Evolutionary conservation across 1,140 invertebrate genomes (phyloP).

Genomic region (Procambarus clarkii): DNA sequence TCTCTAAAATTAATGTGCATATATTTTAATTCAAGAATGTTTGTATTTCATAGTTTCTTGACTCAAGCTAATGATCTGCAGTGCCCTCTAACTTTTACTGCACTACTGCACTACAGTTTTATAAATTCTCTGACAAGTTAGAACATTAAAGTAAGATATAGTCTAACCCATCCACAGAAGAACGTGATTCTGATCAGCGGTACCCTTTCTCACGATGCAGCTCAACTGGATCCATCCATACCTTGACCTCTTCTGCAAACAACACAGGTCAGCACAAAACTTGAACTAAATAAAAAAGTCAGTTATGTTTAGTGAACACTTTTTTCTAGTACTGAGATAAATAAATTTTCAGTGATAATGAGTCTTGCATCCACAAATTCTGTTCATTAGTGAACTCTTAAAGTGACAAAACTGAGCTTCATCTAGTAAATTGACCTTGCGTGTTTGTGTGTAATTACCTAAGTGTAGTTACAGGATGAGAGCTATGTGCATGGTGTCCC

Average conservation of each 20-base stretch:
- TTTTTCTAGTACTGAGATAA: background rate
- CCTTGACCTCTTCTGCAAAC: slow-evolving; percentile 89
- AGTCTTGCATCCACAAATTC: too few relatives aligned
- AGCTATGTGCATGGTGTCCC: too few relatives aligned
- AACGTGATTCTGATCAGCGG: slow-evolving; percentile 52
- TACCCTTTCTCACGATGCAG: slow-evolving; percentile 86
- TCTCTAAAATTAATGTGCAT: background rate
- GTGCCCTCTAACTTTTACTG: too few relatives aligned
- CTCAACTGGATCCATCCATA: slow-evolving; percentile 89
- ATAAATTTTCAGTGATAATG: background rate
- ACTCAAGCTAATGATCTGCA: background rate
- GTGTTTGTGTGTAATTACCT: too few relatives aligned
- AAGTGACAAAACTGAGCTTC: too few relatives aligned
- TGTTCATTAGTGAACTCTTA: too few relatives aligned
- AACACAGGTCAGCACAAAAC: slow-evolving; percentile 83
- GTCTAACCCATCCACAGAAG: slow-evolving; percentile 43
- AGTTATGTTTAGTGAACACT: background rate
- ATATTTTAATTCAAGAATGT: background rate
- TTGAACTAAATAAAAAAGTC: background rate
- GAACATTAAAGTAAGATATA: background rate
- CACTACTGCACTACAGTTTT: too few relatives aligned
- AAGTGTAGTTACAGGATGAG: too few relatives aligned
- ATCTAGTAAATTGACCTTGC: too few relatives aligned
- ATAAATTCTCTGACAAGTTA: too few relatives aligned
- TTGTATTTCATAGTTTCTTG: background rate